Evolutionary conservation across 2,113 vertebrate genomes (phyloP).

Genomic region (Mus musculus): GRCm39 chr4:81760501-81761000

Average conservation of each 20-base stretch:
- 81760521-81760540: not conserved
- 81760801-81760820: not conserved
- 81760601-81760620: not conserved
- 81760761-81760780: not conserved
- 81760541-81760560: not conserved
- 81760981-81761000: too few species aligned
- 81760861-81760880: not conserved
- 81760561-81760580: not conserved
- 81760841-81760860: not conserved
- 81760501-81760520: not conserved
- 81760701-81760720: not conserved
- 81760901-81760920: not conserved
- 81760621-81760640: too few species aligned
- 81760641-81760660: not conserved
- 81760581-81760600: not conserved
- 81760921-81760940: not conserved
- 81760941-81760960: not conserved
- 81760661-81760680: not conserved
- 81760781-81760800: not conserved
- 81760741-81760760: not conserved
- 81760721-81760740: not conserved
- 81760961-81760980: not conserved
- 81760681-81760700: not conserved
- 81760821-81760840: not conserved
- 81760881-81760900: not conserved